phyloP scores from a whole-genome alignment of 2,113 vertebrate species.

The Colistium nudipinnis region DNA sequence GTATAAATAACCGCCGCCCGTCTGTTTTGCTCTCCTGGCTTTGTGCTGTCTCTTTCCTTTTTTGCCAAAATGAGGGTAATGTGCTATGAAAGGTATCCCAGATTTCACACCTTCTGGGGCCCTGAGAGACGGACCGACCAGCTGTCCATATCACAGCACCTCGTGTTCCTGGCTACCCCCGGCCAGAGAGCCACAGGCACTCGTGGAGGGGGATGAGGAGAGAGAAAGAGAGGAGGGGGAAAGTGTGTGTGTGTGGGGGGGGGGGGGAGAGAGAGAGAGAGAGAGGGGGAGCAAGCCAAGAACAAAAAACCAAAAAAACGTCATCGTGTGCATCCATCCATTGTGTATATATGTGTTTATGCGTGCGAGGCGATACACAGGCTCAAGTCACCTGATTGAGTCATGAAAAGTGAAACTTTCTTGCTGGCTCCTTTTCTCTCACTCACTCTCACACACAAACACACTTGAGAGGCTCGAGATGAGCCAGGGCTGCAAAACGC shows the following conservation, averaged over 20 bases:
- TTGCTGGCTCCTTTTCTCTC: conserved; percentile 7
- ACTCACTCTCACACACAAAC: conserved; percentile 15
- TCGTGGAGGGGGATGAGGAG: conserved; percentile 46
- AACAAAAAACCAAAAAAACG: conserved; percentile 15
- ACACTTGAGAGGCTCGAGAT: conserved; percentile 27
- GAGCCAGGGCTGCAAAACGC: conserved; percentile 54
- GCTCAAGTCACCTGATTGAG: conserved; percentile 13
- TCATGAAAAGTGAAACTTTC: conserved; percentile 30
- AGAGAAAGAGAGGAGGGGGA: background rate
- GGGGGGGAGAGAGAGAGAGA: background rate
- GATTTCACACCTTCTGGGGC: conserved; percentile 81
- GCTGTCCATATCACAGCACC: conserved; percentile 83
- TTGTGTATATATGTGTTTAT: background rate
- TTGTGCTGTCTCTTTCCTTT: conserved; percentile 47
- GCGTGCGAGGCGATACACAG: background rate
- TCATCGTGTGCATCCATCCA: conserved; percentile 27
- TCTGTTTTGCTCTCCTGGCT: conserved; percentile 63
- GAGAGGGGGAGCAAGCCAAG: conserved; percentile 14
- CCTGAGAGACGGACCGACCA: conserved; percentile 79
- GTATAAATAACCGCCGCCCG: conserved; percentile 66
- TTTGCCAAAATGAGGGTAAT: conserved; percentile 79
- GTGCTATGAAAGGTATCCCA: conserved; percentile 82
- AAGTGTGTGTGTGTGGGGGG: conserved; percentile 32
- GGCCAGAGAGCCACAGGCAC: conserved; percentile 69
- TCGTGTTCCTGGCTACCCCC: conserved; percentile 78